Percentiles rank a stretch among this genome's conserved stretches.
Conservation (phyloP, 92 coral and sea anemone genomes). For the Porites cylindrica region DNA sequence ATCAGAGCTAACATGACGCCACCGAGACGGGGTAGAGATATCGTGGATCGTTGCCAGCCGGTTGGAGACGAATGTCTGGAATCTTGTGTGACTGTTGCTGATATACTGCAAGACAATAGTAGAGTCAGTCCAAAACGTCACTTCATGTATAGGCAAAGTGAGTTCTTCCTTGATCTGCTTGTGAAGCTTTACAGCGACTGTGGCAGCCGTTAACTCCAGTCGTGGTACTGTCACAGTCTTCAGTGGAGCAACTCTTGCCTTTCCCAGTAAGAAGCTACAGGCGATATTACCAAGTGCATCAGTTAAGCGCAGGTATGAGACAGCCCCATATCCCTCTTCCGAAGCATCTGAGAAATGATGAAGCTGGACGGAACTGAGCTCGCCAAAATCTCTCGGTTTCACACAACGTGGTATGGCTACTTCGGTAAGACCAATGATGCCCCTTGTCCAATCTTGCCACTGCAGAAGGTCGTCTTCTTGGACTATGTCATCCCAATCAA, state of each 20-base stretch:
- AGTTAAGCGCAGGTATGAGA: constrained; percentile 13
- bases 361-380: constrained; percentile 2
- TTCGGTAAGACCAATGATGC: constrained; percentile 6
- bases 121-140: too few species aligned
- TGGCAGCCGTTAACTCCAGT: constrained; percentile 44
- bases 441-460: constrained; percentile 19
- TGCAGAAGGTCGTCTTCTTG: not conserved
- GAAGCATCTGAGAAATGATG: constrained; percentile 53
- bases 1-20: too few species aligned
- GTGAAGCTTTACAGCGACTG: constrained; percentile 28
- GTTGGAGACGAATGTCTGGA: too few species aligned
- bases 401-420: constrained; percentile 38
- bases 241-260: constrained; percentile 44
- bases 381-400: constrained; percentile 1
- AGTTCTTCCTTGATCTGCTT: constrained; percentile 13
- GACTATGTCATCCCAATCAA: constrained; percentile 53
- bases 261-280: constrained; percentile 37
- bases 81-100: too few species aligned
- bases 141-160: too few species aligned
- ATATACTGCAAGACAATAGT: too few species aligned
- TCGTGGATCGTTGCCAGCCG: too few species aligned
- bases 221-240: constrained; percentile 31
- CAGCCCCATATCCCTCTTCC: constrained; percentile 49
- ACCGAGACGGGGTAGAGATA: too few species aligned
- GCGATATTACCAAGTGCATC: not conserved